A percentile compares a stretch with the other conserved stretches of the same genome.
Conservation (phyloP, 2,797 vertebrate species). For the Phalloptychus januarius region DNA sequence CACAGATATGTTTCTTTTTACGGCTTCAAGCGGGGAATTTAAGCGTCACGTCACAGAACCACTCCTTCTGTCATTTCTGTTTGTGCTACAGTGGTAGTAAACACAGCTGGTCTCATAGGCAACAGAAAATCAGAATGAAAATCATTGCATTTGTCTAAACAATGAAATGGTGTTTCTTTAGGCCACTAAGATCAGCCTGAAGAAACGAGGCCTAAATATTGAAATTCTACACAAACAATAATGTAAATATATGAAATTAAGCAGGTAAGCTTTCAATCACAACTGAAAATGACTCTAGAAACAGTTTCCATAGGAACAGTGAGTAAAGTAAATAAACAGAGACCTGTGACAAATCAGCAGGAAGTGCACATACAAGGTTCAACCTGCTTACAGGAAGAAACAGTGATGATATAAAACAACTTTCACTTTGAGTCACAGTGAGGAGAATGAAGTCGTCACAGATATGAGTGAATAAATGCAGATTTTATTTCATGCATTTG, state of each 20-base stretch:
- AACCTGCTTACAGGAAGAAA: not conserved
- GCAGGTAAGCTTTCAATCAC: not conserved
- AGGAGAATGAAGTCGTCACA: not conserved
- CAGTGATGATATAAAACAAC: not conserved
- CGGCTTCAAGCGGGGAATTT: not conserved
- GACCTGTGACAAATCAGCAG: not conserved
- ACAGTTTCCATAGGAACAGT: not conserved
- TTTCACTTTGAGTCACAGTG: not conserved
- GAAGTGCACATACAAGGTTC: not conserved
- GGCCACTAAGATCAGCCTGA: not conserved
- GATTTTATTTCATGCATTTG: not conserved
- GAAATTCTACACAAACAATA: not conserved
- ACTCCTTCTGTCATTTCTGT: not conserved
- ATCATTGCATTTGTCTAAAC: not conserved
- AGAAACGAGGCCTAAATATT: not conserved
- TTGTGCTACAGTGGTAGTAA: not conserved
- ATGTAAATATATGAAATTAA: not conserved
- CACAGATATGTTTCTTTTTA: not conserved
- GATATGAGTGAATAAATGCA: not conserved
- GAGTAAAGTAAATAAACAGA: not conserved
- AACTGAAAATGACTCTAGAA: not conserved
- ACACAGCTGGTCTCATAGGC: not conserved
- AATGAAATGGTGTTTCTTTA: too few relatives aligned
- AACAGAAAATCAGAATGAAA: not conserved
- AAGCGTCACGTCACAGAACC: not conserved